These are phyloP conservation scores for Orientallactaga sibirica DNA, from an alignment of 2,797 vertebrate species.

Conservation along the genomic window DNA sequence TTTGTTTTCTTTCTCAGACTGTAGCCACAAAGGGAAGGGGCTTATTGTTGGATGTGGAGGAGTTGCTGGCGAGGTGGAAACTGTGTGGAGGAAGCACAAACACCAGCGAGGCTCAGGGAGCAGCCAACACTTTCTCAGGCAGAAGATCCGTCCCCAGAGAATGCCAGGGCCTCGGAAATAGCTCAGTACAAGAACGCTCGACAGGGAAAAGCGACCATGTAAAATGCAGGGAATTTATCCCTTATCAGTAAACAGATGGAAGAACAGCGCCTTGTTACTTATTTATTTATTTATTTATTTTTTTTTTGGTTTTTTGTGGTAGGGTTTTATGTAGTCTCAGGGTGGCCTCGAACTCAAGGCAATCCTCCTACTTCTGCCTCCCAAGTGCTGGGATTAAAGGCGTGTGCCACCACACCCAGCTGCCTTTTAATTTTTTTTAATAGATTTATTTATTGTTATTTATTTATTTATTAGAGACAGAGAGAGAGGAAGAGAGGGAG, in stretches of 20 bases:
- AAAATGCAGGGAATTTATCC: conserved; percentile 2
- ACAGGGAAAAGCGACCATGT: not conserved
- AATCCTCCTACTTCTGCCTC: too few species aligned
- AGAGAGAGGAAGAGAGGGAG: too few species aligned
- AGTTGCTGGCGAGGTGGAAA: not conserved
- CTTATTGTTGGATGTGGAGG: not conserved
- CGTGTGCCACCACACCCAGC: too few species aligned
- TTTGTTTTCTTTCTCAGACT: conserved; percentile 64
- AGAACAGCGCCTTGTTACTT: not conserved
- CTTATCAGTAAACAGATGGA: not conserved
- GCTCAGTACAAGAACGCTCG: not conserved
- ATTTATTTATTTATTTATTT: too few species aligned
- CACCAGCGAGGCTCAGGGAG: not conserved
- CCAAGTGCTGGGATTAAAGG: too few species aligned
- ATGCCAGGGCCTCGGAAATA: not conserved
- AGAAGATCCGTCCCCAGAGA: not conserved
- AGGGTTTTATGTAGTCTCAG: too few species aligned
- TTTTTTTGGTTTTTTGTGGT: too few species aligned
- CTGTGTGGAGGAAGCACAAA: not conserved
- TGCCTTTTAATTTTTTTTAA: too few species aligned
- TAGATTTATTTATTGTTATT: too few species aligned
- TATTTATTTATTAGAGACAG: too few species aligned
- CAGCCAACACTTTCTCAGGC: not conserved
- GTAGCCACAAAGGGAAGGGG: conserved; percentile 46
- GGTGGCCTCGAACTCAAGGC: too few species aligned